phyloP scores from a whole-genome alignment of 1,140 invertebrate genomes.

The Drosophila sechellia region DNA sequence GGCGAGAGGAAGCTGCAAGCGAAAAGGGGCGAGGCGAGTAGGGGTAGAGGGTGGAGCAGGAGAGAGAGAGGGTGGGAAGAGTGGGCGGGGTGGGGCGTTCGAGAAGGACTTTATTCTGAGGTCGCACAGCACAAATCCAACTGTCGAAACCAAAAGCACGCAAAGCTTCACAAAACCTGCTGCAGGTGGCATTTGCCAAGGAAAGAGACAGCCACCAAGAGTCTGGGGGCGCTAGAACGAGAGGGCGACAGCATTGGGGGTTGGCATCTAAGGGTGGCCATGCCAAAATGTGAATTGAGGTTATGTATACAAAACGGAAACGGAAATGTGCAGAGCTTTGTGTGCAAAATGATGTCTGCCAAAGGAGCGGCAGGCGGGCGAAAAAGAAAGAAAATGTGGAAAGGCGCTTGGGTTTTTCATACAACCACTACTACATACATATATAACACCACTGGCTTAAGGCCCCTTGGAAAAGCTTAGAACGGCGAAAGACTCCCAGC shows the following conservation, averaged over 20 bases:
- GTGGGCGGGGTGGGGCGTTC: background rate
- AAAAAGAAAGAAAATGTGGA: too few relatives aligned
- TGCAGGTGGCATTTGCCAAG: conserved; percentile 70
- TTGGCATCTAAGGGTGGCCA: conserved; percentile 52
- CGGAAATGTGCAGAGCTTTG: conserved; percentile 79
- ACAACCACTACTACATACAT: background rate
- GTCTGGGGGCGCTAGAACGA: background rate
- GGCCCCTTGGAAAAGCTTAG: conserved; percentile 38
- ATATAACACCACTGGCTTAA: conserved; percentile 28
- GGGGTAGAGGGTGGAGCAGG: background rate
- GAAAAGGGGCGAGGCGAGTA: background rate
- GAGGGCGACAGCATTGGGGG: conserved; percentile 1
- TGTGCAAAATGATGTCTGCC: conserved; percentile 73
- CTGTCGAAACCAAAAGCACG: conserved; percentile 82
- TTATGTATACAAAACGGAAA: conserved; percentile 82
- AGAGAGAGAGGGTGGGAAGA: background rate
- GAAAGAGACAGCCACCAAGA: conserved; percentile 23
- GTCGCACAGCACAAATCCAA: conserved; percentile 74
- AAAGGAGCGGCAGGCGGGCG: background rate
- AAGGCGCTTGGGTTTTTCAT: background rate
- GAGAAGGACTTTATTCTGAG: conserved; percentile 61
- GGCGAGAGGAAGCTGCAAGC: conserved; percentile 56
- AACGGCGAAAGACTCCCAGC: conserved; percentile 24
- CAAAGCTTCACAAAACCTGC: conserved; percentile 64
- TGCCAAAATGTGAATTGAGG: conserved; percentile 79